Percentiles rank a stretch among this genome's conserved stretches.
Conservation (phyloP, 1,140 invertebrate genomes). For the Bombus waltoni region DNA sequence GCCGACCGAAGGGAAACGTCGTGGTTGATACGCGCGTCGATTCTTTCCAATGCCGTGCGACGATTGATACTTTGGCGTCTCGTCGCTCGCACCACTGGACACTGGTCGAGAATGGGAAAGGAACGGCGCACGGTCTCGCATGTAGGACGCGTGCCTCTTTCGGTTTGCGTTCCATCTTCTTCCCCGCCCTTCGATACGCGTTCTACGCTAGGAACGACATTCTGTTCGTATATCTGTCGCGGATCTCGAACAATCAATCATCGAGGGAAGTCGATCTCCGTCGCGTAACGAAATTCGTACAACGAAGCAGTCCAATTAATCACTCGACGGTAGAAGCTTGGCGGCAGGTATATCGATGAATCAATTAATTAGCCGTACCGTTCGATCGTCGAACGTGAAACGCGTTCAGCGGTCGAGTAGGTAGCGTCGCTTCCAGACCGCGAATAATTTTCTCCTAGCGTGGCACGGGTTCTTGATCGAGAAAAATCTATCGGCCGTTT, state of each 20-base stretch:
- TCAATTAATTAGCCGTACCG: conserved; percentile 55
- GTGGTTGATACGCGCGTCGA: conserved; percentile 21
- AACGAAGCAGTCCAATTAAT: conserved; percentile 61
- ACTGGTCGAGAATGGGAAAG: not conserved
- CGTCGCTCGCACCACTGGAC: not conserved
- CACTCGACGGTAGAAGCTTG: conserved; percentile 22
- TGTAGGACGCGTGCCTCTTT: no score
- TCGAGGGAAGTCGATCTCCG: conserved; percentile 53
- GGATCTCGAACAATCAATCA: conserved; percentile 38
- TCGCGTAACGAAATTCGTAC: conserved; percentile 54
- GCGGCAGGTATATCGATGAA: conserved; percentile 47
- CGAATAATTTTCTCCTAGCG: conserved; percentile 25
- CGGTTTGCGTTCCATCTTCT: not conserved
- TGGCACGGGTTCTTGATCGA: not conserved
- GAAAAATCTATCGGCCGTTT: conserved; percentile 19
- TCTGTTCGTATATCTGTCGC: conserved; percentile 39
- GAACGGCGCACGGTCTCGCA: no score
- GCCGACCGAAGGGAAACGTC: not conserved
- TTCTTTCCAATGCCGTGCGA: not conserved
- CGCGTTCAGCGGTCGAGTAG: conserved; percentile 24
- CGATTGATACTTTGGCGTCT: conserved; percentile 18
- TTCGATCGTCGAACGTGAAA: conserved; percentile 45
- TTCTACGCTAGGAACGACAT: not conserved
- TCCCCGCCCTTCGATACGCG: not conserved
- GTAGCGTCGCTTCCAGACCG: conserved; percentile 31